Evolutionary conservation across 2,113 vertebrate genomes (phyloP), one percentile per base, ranked within the genome.

Genomic region (Daphoenositta chrysoptera): DNA sequence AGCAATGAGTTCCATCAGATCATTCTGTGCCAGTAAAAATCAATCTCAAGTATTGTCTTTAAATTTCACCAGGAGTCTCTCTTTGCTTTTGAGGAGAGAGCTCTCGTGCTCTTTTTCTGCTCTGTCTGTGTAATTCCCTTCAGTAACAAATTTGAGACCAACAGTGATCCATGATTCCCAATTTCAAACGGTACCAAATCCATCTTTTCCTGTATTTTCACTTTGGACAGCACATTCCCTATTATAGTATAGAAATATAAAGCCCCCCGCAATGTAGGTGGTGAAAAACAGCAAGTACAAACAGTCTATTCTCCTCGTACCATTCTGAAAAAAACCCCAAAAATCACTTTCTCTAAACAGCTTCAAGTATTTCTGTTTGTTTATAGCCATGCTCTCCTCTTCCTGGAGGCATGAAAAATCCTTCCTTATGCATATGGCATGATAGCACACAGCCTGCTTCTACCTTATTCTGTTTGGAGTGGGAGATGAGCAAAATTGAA

Each of bases 401-500:
- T 93, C 23, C 37, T 44, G 20, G 26, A 78, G 37, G n/a, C 77
- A 64, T 13, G 39, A 87, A 94, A 93, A 94, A 86, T 40, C 24
- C 65, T 26, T 92, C 76, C 56, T 68, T 21, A 57, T 17, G 69
- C 69, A 87, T 45, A 78, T 33, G 72, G 47, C 51, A 81, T 53
- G 53, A 90, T 10, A 96, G 40, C 31, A 63, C 40, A 40, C 58
- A 93, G 79, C n/a, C 57, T 75, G 53, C 45, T 92, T 65, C 75
- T 76, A 53, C 75, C 87, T 93, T 13, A 39, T n/a, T 78, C 58
- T 78, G 47, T 73, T 33, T 69, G 20, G 78, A 94, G 69, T 51
- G 53, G 69, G 76, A 95, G 89, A 89, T 27, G 48, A 94, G 40
- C 37, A 79, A 91, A 95, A 87, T 5, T 35, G 51, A 95, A 94